These are phyloP conservation scores for Platichthys flesus DNA, from an alignment of 2,113 vertebrate species.

Conservation along the genomic window DNA sequence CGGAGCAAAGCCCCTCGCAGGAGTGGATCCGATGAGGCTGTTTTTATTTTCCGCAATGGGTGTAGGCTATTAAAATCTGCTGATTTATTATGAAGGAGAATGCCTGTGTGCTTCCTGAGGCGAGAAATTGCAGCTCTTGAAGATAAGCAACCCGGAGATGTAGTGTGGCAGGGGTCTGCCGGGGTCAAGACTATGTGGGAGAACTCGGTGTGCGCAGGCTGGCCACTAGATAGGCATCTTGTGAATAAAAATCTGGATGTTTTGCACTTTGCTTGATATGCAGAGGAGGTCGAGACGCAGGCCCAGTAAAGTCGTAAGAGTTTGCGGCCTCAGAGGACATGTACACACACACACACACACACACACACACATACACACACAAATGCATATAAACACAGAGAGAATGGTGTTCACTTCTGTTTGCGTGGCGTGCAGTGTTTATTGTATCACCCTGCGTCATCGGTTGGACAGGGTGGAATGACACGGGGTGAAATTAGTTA, in stretches of 20 bases:
- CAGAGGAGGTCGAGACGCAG: constrained; percentile 47
- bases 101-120: constrained; percentile 34
- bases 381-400: constrained; percentile 32
- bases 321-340: constrained; percentile 43
- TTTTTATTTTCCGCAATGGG: constrained; percentile 29
- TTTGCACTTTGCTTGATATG: constrained; percentile 52
- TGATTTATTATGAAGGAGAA: constrained; percentile 52
- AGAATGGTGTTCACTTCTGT: constrained; percentile 42
- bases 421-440: constrained; percentile 39
- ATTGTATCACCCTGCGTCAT: constrained; percentile 33
- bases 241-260: constrained; percentile 42
- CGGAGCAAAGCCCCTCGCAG: constrained; percentile 30
- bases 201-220: constrained; percentile 13
- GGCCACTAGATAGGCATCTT: constrained; percentile 58
- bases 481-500: constrained; percentile 60
- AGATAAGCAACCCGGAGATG: constrained; percentile 64
- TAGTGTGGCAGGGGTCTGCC: constrained; percentile 19
- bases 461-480: constrained; percentile 40
- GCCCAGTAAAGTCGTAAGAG: constrained; percentile 31
- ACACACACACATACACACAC: background rate
- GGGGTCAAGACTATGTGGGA: constrained; percentile 14
- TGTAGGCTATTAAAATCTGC: constrained; percentile 42
- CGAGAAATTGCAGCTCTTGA: constrained; percentile 54
- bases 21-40: constrained; percentile 29
- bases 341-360: background rate